These are phyloP conservation scores for Petroica traversi DNA, from an alignment of 2,113 vertebrate genomes.

Conservation along the genomic window DNA sequence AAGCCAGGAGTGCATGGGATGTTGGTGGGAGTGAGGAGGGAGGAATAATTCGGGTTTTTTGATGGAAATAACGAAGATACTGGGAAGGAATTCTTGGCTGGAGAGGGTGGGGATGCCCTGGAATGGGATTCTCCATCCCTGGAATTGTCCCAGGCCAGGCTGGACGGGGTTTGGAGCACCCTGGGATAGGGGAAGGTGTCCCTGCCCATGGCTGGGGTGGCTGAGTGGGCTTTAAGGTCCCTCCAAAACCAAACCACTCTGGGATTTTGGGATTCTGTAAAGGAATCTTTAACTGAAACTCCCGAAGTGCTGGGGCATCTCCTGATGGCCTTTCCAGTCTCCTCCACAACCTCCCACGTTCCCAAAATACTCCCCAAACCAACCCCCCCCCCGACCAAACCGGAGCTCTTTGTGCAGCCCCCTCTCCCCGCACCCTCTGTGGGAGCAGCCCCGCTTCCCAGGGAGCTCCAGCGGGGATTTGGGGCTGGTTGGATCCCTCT, in stretches of 20 bases:
- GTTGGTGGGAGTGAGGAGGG: background rate
- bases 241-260: background rate
- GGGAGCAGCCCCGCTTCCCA: background rate
- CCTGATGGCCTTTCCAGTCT: background rate
- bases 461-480: rapidly evolving
- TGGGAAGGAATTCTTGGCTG: background rate
- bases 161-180: rapidly evolving
- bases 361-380: background rate
- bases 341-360: background rate
- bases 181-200: rapidly evolving
- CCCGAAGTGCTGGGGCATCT: background rate
- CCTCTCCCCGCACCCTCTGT: background rate
- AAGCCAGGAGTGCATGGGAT: background rate
- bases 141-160: background rate
- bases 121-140: background rate
- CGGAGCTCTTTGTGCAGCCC: background rate
- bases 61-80: background rate
- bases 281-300: background rate
- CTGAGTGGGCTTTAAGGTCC: background rate
- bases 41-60: background rate
- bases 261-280: background rate
- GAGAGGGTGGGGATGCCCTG: background rate
- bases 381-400: rapidly evolving
- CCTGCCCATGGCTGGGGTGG: background rate
- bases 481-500: background rate